Conservation (phyloP, 2,113 vertebrate species). For the Cyprinodon brontotheroides region DNA sequence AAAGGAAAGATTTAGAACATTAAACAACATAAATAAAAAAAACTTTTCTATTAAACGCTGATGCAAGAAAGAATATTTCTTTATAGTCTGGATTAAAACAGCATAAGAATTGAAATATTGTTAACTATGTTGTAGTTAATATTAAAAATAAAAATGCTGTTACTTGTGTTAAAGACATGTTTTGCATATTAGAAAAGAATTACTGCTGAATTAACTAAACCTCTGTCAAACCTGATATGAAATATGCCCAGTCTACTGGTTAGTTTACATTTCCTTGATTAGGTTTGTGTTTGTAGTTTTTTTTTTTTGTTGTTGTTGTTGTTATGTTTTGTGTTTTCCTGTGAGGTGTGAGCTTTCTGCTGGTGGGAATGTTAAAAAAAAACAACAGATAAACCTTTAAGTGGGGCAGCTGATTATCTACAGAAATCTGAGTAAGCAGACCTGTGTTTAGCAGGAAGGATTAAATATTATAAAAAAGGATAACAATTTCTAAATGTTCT, state of each 20-base stretch:
- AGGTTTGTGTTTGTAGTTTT: neutral
- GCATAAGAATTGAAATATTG: neutral
- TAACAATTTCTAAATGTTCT: neutral
- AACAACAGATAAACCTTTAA: neutral
- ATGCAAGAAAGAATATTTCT: neutral
- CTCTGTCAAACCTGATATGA: too few relatives aligned
- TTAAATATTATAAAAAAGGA: neutral
- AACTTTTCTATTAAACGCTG: neutral
- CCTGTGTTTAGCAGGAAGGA: neutral
- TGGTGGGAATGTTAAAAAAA: neutral
- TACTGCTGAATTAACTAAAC: too few relatives aligned
- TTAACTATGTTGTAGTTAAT: too few relatives aligned
- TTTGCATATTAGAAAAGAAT: too few relatives aligned
- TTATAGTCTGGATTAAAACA: neutral
- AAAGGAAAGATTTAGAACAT: neutral
- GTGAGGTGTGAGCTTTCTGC: neutral
- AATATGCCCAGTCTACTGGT: neutral
- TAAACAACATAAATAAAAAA: neutral
- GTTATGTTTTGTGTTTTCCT: neutral
- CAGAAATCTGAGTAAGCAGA: neutral
- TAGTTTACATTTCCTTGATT: too few relatives aligned
- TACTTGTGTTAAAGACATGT: too few relatives aligned
- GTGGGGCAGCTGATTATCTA: neutral
- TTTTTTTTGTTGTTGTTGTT: neutral
- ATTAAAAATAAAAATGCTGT: too few relatives aligned